Evolutionary conservation across 2,797 vertebrate species (phyloP), one percentile per base, ranked within the genome.

Genomic region (Cossypha caffra): DNA sequence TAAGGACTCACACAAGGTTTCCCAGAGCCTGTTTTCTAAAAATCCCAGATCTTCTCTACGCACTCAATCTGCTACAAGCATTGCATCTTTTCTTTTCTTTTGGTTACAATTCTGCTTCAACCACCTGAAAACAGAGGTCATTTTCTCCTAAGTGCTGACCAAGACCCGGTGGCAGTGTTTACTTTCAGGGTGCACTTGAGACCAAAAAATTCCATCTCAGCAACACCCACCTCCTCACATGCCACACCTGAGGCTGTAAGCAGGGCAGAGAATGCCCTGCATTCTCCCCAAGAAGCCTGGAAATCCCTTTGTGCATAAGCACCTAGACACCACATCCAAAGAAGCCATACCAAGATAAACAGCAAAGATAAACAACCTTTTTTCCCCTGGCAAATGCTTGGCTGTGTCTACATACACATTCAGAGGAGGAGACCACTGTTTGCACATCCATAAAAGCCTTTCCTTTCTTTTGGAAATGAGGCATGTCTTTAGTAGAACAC

Each of bases 181-280:
- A 50, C 54, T 57, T 81, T 74, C 54, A 43, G 50, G 13, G 28
- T 31, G 57, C 80, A 57, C 79, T 78, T 28, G n/a, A 94, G 66
- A 57, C 38, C 45, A 84, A 78, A 78, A 78, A 88, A 94, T 94
- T 81, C 94, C 77, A 48, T 11, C 55, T 58, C 38, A 28, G 88
- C 69, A 90, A 69, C 83, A 64, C 29, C 83, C 74, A 79, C 42
- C 58, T 42, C 52, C 58, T 42, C 14, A 23, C 21, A 11, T 1
- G 26, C 54, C 86, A 31, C 51, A 79, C 52, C 90, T 75, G 76
- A 55, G 88, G 86, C 90, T 75, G 66, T 2, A 59, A 86, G 78
- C 91, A 94, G 86, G 88, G 77, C 80, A 96, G 21, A 81, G 88
- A 75, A 86, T 15, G 92, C 31, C 47, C 86, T 19, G 82, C 51